Conservation (phyloP, 2,888 invertebrate genomes). For the Cylindroiulus punctatus region DNA sequence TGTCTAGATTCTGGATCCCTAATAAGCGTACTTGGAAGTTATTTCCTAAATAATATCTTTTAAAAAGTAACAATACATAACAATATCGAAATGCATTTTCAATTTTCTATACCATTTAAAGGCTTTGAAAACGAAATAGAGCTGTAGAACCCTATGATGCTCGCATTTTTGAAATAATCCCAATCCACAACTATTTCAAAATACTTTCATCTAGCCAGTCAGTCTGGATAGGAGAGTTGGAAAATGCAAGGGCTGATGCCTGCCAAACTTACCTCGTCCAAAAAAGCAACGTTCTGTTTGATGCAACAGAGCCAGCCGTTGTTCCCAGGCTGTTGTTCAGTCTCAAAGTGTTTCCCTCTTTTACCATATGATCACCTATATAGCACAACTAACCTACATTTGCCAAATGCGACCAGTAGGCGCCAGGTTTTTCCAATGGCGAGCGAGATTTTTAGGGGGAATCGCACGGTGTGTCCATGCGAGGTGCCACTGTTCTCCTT, state of each 20-base stretch:
- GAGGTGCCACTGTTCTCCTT: slow-evolving; percentile 35
- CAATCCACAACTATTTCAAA: too few relatives aligned
- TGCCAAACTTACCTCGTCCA: slow-evolving; percentile 13
- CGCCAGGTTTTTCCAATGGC: slow-evolving; percentile 46
- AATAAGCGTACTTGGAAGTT: too few relatives aligned
- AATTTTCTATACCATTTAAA: too few relatives aligned
- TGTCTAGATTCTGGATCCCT: too few relatives aligned
- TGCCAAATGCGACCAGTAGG: slow-evolving; percentile 49
- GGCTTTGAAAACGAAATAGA: too few relatives aligned
- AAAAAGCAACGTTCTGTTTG: not conserved
- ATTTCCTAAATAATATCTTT: too few relatives aligned
- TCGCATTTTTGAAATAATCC: too few relatives aligned
- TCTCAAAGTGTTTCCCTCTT: slow-evolving; percentile 37
- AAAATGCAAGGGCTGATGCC: not conserved
- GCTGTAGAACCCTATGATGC: too few relatives aligned
- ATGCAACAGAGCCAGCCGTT: slow-evolving; percentile 30
- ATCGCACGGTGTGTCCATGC: slow-evolving; percentile 37
- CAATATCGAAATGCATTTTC: too few relatives aligned
- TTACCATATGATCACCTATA: slow-evolving; percentile 52
- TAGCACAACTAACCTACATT: slow-evolving; percentile 55
- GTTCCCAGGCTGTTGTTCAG: slow-evolving; percentile 50
- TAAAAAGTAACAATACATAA: too few relatives aligned
- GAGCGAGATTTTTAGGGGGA: slow-evolving; percentile 40
- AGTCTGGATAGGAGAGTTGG: not conserved
- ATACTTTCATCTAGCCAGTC: too few relatives aligned